Percentiles rank a stretch among this genome's conserved stretches.
Conservation (phyloP, 2,797 vertebrate genomes). For the Oryzias dopingdopingensis region DNA sequence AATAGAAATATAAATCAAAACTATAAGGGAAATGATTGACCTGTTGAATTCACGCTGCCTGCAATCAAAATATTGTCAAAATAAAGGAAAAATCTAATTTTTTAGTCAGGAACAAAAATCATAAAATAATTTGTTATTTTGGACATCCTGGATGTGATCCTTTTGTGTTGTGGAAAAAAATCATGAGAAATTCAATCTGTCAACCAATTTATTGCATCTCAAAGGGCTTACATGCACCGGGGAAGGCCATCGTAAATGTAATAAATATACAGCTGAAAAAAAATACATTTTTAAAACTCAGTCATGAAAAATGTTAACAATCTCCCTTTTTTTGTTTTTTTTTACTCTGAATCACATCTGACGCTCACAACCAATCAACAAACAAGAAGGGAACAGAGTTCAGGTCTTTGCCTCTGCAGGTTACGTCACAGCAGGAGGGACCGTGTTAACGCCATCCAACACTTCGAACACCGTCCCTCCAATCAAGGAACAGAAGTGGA, state of each 20-base stretch:
- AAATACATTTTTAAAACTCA: slow-evolving; percentile 84
- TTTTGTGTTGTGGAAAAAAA: slow-evolving; percentile 4
- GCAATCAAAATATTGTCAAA: too few relatives aligned
- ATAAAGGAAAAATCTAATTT: neutral
- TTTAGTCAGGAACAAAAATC: neutral
- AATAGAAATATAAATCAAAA: too few relatives aligned
- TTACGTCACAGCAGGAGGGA: slow-evolving; percentile 48
- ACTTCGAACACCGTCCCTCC: slow-evolving; percentile 24
- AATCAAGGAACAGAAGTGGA: slow-evolving; percentile 12
- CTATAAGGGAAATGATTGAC: too few relatives aligned
- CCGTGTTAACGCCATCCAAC: slow-evolving; percentile 69
- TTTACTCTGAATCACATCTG: slow-evolving; percentile 77
- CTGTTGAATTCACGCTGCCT: too few relatives aligned
- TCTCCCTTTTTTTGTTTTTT: slow-evolving; percentile 57
- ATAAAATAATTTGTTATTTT: neutral
- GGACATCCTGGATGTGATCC: neutral
- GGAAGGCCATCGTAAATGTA: slow-evolving; percentile 79
- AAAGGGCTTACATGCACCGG: slow-evolving; percentile 97
- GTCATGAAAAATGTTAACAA: slow-evolving; percentile 80
- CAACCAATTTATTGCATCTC: slow-evolving; percentile 99
- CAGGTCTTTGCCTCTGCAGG: slow-evolving; percentile 68
- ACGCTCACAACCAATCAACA: slow-evolving; percentile 86
- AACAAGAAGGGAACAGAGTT: slow-evolving; percentile 81
- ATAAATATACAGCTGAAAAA: slow-evolving; percentile 92
- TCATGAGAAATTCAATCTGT: slow-evolving; percentile 79